Percentiles rank a stretch among this genome's conserved stretches.
Evolutionary conservation across 1,140 invertebrate species (phyloP).

Genomic region (Aphis craccivora): DNA sequence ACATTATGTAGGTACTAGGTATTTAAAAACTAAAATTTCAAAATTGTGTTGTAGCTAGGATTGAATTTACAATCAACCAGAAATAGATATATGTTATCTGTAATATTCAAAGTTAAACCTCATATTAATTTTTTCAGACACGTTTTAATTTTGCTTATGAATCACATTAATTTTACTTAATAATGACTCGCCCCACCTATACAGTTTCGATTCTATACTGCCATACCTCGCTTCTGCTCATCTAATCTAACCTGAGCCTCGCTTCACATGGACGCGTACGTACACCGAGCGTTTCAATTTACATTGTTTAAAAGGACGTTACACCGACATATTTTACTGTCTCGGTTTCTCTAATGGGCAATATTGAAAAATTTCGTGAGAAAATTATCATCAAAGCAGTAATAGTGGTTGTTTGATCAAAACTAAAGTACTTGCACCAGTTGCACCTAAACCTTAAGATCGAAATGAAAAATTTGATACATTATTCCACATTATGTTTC

Average conservation of each 20-base stretch:
- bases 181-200: not conserved
- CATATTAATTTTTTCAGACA: not conserved
- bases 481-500: not conserved
- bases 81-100: not conserved
- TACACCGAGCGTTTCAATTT: not conserved
- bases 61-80: not conserved
- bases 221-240: not conserved
- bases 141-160: not conserved
- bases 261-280: not conserved
- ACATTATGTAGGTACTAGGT: not conserved
- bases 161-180: not conserved
- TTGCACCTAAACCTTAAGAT: not conserved
- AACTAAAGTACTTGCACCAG: not conserved
- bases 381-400: not conserved
- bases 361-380: not conserved
- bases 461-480: not conserved
- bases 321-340: not conserved
- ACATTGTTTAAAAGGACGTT: conserved; percentile 16
- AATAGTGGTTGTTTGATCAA: not conserved
- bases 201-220: not conserved
- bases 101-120: not conserved
- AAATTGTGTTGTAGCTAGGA: not conserved
- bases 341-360: not conserved
- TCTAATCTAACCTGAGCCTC: not conserved
- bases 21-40: too few relatives aligned